Conservation (phyloP, 1,140 invertebrate genomes). For the Varroa destructor region DNA sequence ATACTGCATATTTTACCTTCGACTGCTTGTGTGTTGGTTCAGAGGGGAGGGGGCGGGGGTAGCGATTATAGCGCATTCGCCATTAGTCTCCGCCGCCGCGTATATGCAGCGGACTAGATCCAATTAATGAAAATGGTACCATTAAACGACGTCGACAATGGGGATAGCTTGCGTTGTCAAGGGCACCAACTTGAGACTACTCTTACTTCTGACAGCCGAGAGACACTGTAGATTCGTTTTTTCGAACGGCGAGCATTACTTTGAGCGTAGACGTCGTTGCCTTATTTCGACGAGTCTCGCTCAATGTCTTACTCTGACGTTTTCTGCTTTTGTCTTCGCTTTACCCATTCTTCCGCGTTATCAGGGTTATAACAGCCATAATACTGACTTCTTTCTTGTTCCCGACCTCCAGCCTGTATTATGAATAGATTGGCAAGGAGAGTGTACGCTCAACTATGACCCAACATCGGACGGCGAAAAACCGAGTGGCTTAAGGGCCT, state of each 20-base stretch:
- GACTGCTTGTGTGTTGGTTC: neutral
- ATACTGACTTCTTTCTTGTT: neutral
- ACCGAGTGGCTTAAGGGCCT: constrained; percentile 1
- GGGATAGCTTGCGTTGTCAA: neutral
- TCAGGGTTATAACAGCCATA: too few species aligned
- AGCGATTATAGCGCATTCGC: too few species aligned
- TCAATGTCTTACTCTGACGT: neutral
- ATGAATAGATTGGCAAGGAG: neutral
- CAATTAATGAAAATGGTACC: constrained; percentile 25
- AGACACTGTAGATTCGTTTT: neutral
- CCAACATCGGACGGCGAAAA: neutral
- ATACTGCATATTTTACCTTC: neutral
- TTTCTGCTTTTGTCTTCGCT: too few species aligned
- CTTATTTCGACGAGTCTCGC: neutral
- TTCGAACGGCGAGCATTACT: neutral
- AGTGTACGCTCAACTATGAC: neutral
- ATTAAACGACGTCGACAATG: neutral
- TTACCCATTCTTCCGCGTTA: too few species aligned
- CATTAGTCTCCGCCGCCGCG: too few species aligned
- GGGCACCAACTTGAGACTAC: neutral
- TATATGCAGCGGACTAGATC: neutral
- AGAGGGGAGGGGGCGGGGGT: neutral
- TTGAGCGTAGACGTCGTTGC: neutral
- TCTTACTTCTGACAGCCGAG: neutral
- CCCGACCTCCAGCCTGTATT: neutral